A percentile compares a stretch with the other conserved stretches of the same genome.
These are phyloP conservation scores for Chaetorhynchus papuensis DNA, from an alignment of 2,113 vertebrate species.

Conservation along the genomic window DNA sequence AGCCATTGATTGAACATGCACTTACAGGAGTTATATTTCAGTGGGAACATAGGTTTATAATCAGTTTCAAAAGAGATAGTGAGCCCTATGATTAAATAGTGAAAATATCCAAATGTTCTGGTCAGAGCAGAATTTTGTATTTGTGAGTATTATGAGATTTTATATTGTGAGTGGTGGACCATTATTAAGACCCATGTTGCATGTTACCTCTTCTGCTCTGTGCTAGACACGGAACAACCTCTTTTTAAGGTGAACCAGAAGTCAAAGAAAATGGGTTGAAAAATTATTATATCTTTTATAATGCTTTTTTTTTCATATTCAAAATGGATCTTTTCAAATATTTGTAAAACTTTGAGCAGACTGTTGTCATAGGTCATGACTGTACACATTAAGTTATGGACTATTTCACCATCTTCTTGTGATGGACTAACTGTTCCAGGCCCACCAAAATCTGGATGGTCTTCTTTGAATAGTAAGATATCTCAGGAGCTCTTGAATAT, in stretches of 20 bases:
- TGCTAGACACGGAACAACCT: accelerated
- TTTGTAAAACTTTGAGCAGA: background rate
- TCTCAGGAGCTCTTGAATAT: background rate
- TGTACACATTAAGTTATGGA: background rate
- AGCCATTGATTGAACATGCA: background rate
- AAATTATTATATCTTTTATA: background rate
- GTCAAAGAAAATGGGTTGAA: background rate
- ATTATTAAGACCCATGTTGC: background rate
- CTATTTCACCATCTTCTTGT: background rate
- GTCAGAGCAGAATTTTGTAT: background rate
- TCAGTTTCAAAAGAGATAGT: background rate
- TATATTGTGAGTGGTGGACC: background rate
- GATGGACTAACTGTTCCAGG: background rate
- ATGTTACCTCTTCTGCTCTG: background rate
- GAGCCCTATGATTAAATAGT: background rate
- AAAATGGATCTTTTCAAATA: background rate
- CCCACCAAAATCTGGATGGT: background rate
- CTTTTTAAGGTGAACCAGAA: background rate
- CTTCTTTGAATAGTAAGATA: background rate
- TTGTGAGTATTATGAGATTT: background rate
- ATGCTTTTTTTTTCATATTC: background rate
- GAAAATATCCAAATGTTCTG: background rate
- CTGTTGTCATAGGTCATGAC: background rate
- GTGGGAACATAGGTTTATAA: background rate
- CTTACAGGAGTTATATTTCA: background rate